These are phyloP conservation scores for Lutjanus erythropterus DNA, from an alignment of 2,113 vertebrate genomes.

Conservation along the genomic window DNA sequence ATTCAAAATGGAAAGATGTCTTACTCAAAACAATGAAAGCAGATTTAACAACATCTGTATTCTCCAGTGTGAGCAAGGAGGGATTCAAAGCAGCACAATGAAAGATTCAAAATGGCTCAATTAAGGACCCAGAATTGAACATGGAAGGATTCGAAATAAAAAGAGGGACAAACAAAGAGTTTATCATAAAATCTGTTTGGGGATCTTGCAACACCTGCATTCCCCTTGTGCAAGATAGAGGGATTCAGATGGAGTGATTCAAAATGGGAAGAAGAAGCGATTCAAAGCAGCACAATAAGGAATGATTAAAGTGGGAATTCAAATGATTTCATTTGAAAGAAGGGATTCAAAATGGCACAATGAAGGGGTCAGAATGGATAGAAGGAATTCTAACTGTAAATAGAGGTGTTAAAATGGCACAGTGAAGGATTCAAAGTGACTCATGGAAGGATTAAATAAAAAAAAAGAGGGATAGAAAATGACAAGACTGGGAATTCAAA, in stretches of 20 bases:
- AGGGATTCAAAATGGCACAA: neutral
- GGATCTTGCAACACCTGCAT: neutral
- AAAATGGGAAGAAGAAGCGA: neutral
- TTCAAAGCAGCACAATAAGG: neutral
- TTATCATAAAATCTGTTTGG: slow-evolving; percentile 1
- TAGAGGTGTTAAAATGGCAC: neutral
- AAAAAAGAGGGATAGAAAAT: neutral
- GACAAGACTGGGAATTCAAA: no score
- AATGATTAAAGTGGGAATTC: neutral
- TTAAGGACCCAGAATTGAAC: no score
- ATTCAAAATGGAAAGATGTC: no score
- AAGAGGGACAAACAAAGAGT: slow-evolving; percentile 34
- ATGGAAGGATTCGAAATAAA: no score
- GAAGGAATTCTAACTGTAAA: neutral
- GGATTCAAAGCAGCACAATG: no score
- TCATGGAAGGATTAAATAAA: neutral
- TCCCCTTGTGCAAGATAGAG: neutral
- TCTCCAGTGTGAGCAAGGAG: no score
- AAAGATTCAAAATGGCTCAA: no score
- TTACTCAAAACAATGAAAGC: no score
- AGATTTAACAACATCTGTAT: no score
- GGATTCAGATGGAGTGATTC: neutral
- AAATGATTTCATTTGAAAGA: neutral
- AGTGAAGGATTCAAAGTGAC: neutral
- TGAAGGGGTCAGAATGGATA: neutral